phyloP scores from a whole-genome alignment of 1,140 invertebrate genomes.

The Dendrolimus punctatus region DNA sequence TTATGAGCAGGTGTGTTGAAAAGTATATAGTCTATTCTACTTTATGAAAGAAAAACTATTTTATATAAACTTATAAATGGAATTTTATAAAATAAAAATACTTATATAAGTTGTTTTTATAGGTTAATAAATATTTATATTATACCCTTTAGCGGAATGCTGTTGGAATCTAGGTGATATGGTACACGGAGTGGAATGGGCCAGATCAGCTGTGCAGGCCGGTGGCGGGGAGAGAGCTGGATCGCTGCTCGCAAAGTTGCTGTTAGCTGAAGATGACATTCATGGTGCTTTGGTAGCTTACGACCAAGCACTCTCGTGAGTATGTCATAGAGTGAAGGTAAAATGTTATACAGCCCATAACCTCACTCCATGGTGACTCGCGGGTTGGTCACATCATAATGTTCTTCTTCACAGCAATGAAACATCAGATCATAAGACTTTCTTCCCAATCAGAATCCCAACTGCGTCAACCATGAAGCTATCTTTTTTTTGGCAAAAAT shows the following conservation, averaged over 20 bases:
- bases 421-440: no score
- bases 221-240: constrained; percentile 49
- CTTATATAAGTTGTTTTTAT: background rate
- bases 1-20: no score
- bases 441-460: no score
- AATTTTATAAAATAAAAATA: background rate
- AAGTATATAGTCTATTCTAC: no score
- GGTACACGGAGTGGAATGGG: constrained; percentile 51
- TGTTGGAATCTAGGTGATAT: constrained; percentile 32
- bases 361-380: background rate
- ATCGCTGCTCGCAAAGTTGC: constrained; percentile 36
- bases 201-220: constrained; percentile 37
- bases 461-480: no score
- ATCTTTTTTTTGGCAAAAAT: no score
- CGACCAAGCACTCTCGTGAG: constrained; percentile 45
- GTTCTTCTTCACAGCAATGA: no score
- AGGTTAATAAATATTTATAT: background rate
- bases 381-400: no score
- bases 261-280: constrained; percentile 32
- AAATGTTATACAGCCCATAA: background rate
- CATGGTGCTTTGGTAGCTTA: constrained; percentile 39
- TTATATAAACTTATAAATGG: no score
- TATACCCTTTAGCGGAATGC: constrained; percentile 39
- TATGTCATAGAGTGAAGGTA: constrained; percentile 4
- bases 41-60: no score